Evolutionary conservation across 2,888 invertebrate species (phyloP).

Genomic region (Tenthredo amoena): DNA sequence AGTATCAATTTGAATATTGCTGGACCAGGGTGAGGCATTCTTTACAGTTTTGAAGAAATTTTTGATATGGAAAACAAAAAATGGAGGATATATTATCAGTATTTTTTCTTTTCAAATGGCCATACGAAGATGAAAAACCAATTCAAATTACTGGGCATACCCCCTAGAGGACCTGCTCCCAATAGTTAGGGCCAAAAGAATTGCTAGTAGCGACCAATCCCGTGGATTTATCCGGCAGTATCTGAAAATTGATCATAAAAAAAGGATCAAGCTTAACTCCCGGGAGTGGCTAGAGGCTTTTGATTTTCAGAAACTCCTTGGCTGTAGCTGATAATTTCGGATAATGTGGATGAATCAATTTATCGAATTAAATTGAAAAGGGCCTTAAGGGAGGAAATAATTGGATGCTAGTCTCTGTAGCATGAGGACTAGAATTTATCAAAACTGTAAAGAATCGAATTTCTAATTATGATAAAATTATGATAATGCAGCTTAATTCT

Average conservation of each 20-base stretch:
- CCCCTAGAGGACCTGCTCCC: constrained; percentile 1
- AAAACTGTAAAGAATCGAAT: constrained; percentile 32
- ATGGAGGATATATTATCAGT: background rate
- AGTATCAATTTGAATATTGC: background rate
- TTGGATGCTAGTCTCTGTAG: background rate
- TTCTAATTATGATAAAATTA: background rate
- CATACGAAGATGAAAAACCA: background rate
- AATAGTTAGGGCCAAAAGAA: constrained; percentile 2
- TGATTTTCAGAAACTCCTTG: background rate
- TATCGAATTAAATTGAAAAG: background rate
- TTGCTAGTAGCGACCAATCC: constrained; percentile 29
- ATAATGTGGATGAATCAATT: background rate
- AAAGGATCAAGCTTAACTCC: constrained; percentile 29
- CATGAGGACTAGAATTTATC: background rate
- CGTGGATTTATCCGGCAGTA: constrained; percentile 27
- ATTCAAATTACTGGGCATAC: constrained; percentile 19
- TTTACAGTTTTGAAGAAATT: constrained; percentile 16
- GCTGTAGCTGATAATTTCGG: background rate
- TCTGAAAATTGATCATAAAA: constrained; percentile 35
- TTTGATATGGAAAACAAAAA: background rate
- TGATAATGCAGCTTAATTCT: background rate
- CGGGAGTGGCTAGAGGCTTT: background rate
- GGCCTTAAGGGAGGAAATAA: background rate
- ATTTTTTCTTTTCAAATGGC: background rate
- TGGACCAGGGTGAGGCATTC: background rate